These are phyloP conservation scores for Corythucha ciliata DNA, from an alignment of 2,888 invertebrate species.

Conservation along the genomic window DNA sequence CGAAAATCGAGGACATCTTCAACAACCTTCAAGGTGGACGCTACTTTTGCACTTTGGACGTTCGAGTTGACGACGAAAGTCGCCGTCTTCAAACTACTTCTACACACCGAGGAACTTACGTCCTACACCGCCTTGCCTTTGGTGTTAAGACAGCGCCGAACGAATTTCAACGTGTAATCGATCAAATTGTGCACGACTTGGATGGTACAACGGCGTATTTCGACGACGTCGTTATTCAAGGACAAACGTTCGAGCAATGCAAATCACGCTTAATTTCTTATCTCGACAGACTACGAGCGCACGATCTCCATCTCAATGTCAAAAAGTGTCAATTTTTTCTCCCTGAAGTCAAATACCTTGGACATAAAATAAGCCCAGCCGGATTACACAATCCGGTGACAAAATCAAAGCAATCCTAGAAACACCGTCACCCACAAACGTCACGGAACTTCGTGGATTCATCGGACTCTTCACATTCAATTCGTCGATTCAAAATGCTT, in stretches of 20 bases:
- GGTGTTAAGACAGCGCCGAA: slow-evolving; percentile 12
- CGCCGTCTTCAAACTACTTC: slow-evolving; percentile 18
- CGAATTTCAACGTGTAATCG: slow-evolving; percentile 8
- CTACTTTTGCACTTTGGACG: slow-evolving; percentile 29
- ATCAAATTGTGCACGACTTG: not conserved
- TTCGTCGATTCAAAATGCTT: not conserved
- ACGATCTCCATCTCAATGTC: slow-evolving; percentile 9
- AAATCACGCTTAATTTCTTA: not conserved
- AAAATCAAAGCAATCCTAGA: slow-evolving; percentile 11
- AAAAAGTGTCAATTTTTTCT: slow-evolving; percentile 5
- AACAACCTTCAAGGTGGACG: slow-evolving; percentile 17
- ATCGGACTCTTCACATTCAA: slow-evolving; percentile 7
- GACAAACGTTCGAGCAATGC: not conserved
- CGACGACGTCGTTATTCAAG: not conserved
- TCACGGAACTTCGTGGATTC: slow-evolving; percentile 1
- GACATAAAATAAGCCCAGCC: not conserved
- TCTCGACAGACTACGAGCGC: not conserved
- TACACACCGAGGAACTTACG: slow-evolving; percentile 22
- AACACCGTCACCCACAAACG: not conserved
- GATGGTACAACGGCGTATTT: not conserved
- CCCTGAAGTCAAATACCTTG: slow-evolving; percentile 3
- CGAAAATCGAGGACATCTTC: slow-evolving; percentile 26
- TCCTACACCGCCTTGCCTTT: not conserved
- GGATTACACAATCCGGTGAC: not conserved
- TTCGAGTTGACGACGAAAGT: slow-evolving; percentile 25